Evolutionary conservation across 2,797 vertebrate genomes (phyloP), one percentile per base, ranked within the genome.

Genomic region (Octomys mimax): DNA sequence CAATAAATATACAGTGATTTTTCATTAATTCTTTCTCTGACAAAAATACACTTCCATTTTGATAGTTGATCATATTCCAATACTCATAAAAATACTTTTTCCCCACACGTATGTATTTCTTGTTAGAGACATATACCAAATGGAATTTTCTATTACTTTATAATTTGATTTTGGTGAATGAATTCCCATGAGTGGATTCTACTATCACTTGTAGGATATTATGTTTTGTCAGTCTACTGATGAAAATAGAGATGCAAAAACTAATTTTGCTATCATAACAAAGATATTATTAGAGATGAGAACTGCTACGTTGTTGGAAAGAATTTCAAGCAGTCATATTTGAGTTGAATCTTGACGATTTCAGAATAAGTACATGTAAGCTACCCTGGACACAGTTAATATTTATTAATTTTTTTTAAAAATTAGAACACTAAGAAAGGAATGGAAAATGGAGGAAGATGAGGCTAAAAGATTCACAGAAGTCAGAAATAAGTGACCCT

Each of bases 81-180:
- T 70, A 92, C 81, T 85, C 94, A 92, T 54, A 78, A 85, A 89
- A 87, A 77, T 42, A 88, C 11, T 26, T 81, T 86, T 94, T 92
- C 31, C 22, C 73, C 28, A 83, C 31, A 87, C 66, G 26, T 77
- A 83, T 24, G 94, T 94, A 91, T 77, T 87, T 93, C 92, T 94
- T 95, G 64, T 2, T 88, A 92, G 49, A 96, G 78, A n/a, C 31
- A 85, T 71, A 85, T 8, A 66, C 59, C 68, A 87, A 90, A 87
- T 14, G 26, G 2, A 95, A 92, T 85, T 26, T 75, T 91, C 57
- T 89, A 62, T 31, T 10, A 64, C 28, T 80, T 77, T 46, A 59
- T 78, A 80, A 80, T 49, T 88, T 89, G 73, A 93, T 83, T 92
- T 96, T 90, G n/a, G 68, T 59, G 61, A 89, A 33, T 95, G 68